Conservation (phyloP, 1,140 invertebrate species). For the fruit fly (Drosophila melanogaster) region DNA sequence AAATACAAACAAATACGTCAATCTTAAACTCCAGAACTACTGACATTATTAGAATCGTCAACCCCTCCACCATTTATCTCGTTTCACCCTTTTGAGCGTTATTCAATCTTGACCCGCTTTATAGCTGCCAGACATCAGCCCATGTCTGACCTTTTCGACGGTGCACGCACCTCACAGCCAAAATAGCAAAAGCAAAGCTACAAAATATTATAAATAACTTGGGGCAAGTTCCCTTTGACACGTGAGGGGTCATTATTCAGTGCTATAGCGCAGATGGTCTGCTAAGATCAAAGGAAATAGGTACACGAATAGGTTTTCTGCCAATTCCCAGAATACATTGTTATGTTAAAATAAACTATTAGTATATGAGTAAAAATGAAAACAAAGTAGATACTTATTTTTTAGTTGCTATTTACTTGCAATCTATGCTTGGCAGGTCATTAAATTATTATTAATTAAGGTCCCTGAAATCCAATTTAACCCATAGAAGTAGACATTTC, state of each 20-base stretch:
- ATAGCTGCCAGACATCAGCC: constrained; percentile 17
- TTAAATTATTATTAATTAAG: too few species aligned
- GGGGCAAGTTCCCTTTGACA: constrained; percentile 24
- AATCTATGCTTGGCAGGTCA: too few species aligned
- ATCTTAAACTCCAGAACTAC: too few species aligned
- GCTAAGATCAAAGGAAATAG: not conserved
- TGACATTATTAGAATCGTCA: not conserved
- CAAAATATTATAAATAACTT: constrained; percentile 2
- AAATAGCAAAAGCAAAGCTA: constrained; percentile 13
- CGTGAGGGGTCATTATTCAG: constrained; percentile 17
- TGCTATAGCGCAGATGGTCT: constrained; percentile 6
- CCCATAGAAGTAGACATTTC: too few species aligned
- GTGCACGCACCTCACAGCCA: constrained; percentile 25
- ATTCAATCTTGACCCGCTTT: constrained; percentile 28
- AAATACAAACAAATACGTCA: not conserved
- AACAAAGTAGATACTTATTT: not conserved
- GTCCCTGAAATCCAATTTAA: too few species aligned
- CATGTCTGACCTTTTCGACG: constrained; percentile 38
- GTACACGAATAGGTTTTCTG: constrained; percentile 4
- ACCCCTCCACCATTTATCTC: not conserved
- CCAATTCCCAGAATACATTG: not conserved
- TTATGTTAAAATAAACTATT: too few species aligned
- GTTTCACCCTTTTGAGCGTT: constrained; percentile 5
- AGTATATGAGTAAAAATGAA: not conserved
- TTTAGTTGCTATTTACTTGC: too few species aligned